Base-by-base conservation (phyloP, 2,113 vertebrate species). In the Entelurus aequoreus region DNA sequence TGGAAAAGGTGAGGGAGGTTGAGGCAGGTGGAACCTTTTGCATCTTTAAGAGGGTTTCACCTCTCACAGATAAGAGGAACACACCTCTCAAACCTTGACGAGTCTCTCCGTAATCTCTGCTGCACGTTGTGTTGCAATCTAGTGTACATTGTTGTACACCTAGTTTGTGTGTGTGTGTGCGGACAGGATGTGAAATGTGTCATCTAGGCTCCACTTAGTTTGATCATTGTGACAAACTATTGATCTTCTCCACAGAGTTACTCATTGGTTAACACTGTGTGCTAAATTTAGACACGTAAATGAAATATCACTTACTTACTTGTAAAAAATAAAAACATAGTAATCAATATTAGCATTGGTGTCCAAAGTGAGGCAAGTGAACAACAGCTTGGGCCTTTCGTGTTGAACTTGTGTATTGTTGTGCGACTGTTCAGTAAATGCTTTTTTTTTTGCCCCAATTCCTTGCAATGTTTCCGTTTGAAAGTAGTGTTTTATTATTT, bases 11-110 rank as follows among this genome's bases (percentile, higher is more conserved):
- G 58, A 21, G 12, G n/a, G 38, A 16, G 40, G 57, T 62, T 11
- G 5, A 65, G 60, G 35, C 40, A 35, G 16, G 65, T 5, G 8
- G 21, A 61, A 9, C 48, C 16, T 1, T 54, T 80, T 48, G 79
- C 76, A 76, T 82, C 62, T 60, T 52, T 5, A 5, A 63, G 37
- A 71, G 48, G 55, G 51, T 53, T 12, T 60, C 48, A 46, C 1
- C 0, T 55, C 42, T 55, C 49, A 49, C 0, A 69, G 80, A 84
- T 84, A 81, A 86, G 71, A 13, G 4, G 47, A 66, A 74, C 78
- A 75, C 82, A 60, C 80, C 82, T 78, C 73, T 48, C 48, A 66
- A 69, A 76, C 54, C 47, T 66, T 52, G 63, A 63, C 61, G 59
- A 59, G 9, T 54, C 69, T 67, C 76, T 6, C 28, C 28, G 68